A percentile compares a stretch with the other conserved stretches of the same genome.
These are phyloP conservation scores for Lycodopsis pacificus DNA, from an alignment of 2,797 vertebrate genomes.

Conservation along the genomic window DNA sequence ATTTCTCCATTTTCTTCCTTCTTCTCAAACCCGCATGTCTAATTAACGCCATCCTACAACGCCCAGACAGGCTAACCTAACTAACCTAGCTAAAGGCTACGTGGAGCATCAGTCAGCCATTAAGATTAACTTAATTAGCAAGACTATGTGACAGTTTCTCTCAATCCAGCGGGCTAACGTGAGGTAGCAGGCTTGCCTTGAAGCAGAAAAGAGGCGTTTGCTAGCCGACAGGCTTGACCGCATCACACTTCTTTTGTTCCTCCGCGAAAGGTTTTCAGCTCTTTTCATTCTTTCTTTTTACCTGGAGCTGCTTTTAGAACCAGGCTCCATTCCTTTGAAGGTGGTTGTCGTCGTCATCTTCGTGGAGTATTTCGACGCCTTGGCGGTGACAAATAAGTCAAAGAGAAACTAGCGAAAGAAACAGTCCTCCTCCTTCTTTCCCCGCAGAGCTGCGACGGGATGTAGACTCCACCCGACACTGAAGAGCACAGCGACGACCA, in stretches of 20 bases:
- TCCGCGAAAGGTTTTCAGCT: conserved; percentile 38
- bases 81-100: conserved; percentile 54
- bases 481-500: conserved; percentile 64
- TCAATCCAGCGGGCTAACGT: conserved; percentile 57
- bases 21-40: neutral
- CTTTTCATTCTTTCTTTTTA: conserved; percentile 51
- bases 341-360: conserved; percentile 88
- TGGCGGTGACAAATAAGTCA: conserved; percentile 44
- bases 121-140: conserved; percentile 77
- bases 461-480: conserved; percentile 85
- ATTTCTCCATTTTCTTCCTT: neutral
- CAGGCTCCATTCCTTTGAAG: conserved; percentile 84
- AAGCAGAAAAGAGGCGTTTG: conserved; percentile 50
- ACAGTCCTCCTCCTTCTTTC: conserved; percentile 44
- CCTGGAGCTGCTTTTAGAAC: conserved; percentile 87
- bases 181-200: conserved; percentile 11
- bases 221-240: conserved; percentile 60
- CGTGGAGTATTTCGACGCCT: conserved; percentile 44
- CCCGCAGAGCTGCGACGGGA: conserved; percentile 72
- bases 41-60: neutral
- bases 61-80: conserved; percentile 38
- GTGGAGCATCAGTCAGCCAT: conserved; percentile 48
- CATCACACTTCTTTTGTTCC: conserved; percentile 86
- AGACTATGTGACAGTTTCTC: conserved; percentile 69
- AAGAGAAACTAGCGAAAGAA: conserved; percentile 49